Evolutionary conservation across 2,797 vertebrate genomes (phyloP).

Genomic region (Siniperca scherzeri): DNA sequence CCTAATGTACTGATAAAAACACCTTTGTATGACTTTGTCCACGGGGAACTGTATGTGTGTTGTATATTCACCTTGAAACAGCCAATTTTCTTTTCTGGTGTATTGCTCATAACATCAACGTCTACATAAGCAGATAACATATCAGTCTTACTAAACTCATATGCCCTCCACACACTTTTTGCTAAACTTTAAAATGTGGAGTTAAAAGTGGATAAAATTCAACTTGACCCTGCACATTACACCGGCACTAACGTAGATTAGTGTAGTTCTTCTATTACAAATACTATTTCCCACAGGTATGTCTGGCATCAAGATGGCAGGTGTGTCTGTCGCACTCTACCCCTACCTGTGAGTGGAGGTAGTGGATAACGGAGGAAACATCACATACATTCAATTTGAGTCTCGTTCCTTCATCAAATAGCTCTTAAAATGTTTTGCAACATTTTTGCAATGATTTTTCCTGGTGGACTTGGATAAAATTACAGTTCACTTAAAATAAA

Average conservation of each 20-base stretch:
- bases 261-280: neutral
- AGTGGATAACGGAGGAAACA: neutral
- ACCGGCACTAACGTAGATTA: neutral
- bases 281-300: neutral
- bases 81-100: neutral
- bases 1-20: neutral
- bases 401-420: neutral
- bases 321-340: neutral
- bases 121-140: neutral
- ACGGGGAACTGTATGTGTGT: neutral
- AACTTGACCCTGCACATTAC: neutral
- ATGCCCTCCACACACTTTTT: neutral
- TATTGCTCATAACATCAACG: neutral
- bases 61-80: neutral
- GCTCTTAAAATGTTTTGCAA: neutral
- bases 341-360: neutral
- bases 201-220: neutral
- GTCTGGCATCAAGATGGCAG: neutral
- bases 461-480: neutral
- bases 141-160: neutral
- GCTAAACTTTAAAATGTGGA: neutral
- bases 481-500: neutral
- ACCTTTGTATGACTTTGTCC: neutral
- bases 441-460: neutral
- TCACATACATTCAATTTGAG: neutral